Percentiles rank a stretch among this genome's conserved stretches.
Conservation (phyloP, 2,888 invertebrate species). For the Tachina lurida region DNA sequence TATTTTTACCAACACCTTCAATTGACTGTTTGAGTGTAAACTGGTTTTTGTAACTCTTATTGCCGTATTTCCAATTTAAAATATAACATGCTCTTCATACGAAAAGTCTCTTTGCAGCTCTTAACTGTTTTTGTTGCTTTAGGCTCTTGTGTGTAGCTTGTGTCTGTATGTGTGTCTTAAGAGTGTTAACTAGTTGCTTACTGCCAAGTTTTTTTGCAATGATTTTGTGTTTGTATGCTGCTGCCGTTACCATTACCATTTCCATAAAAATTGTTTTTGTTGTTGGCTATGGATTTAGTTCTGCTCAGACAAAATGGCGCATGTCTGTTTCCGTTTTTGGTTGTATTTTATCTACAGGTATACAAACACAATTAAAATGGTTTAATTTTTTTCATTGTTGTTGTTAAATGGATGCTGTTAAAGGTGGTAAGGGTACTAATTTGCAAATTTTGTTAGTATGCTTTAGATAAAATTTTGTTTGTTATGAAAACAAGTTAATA, state of each 20-base stretch:
- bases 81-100: constrained; percentile 9
- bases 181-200: constrained; percentile 50
- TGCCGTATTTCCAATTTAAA: neutral
- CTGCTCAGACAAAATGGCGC: constrained; percentile 72
- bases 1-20: constrained; percentile 11
- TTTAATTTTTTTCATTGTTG: constrained; percentile 40
- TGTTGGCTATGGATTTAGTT: constrained; percentile 29
- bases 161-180: neutral
- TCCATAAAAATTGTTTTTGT: constrained; percentile 61
- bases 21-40: constrained; percentile 5
- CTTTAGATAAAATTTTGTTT: constrained; percentile 62
- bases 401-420: constrained; percentile 67
- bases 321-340: constrained; percentile 75
- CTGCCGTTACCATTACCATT: constrained; percentile 64
- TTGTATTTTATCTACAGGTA: constrained; percentile 69
- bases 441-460: constrained; percentile 71
- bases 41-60: constrained; percentile 48
- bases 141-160: constrained; percentile 56
- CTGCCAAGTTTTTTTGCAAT: constrained; percentile 54
- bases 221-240: constrained; percentile 53
- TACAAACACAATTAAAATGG: constrained; percentile 64
- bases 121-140: constrained; percentile 24
- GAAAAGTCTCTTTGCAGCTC: constrained; percentile 14
- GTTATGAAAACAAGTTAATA: constrained; percentile 22
- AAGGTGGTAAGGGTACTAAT: constrained; percentile 59